Evolutionary conservation across 2,797 vertebrate genomes (phyloP).

Genomic region (Characodon lateralis): DNA sequence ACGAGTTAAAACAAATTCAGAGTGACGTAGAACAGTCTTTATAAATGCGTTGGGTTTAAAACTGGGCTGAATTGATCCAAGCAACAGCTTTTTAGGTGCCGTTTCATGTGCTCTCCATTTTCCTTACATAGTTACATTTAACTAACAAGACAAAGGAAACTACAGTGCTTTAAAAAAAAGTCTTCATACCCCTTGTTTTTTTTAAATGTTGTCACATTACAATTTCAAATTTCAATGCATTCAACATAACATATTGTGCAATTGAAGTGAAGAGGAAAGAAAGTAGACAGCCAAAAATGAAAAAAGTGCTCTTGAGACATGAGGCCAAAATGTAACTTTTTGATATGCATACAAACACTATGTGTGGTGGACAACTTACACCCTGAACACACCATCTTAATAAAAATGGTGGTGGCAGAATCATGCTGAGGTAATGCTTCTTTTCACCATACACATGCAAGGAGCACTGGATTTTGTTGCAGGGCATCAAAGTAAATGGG

Average conservation of each 20-base stretch:
- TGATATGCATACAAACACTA: not conserved
- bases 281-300: not conserved
- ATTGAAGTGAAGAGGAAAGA: not conserved
- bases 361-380: not conserved
- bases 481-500: no score
- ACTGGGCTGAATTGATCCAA: constrained; percentile 27
- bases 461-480: not conserved
- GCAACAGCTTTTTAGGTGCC: constrained; percentile 14
- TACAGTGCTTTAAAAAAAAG: not conserved
- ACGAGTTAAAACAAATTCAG: constrained; percentile 55
- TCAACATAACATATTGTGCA: not conserved
- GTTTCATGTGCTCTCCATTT: constrained; percentile 4
- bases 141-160: constrained; percentile 33
- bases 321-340: not conserved
- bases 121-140: constrained; percentile 35
- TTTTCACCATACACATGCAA: not conserved
- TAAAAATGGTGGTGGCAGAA: not conserved
- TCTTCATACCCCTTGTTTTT: not conserved
- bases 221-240: not conserved
- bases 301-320: not conserved
- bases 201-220: not conserved
- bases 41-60: not conserved
- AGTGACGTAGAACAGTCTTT: constrained; percentile 45
- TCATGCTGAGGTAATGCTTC: not conserved
- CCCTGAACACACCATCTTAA: not conserved